phyloP scores from a whole-genome alignment of 2,888 invertebrate species.

The Dichetophora obliterata region DNA sequence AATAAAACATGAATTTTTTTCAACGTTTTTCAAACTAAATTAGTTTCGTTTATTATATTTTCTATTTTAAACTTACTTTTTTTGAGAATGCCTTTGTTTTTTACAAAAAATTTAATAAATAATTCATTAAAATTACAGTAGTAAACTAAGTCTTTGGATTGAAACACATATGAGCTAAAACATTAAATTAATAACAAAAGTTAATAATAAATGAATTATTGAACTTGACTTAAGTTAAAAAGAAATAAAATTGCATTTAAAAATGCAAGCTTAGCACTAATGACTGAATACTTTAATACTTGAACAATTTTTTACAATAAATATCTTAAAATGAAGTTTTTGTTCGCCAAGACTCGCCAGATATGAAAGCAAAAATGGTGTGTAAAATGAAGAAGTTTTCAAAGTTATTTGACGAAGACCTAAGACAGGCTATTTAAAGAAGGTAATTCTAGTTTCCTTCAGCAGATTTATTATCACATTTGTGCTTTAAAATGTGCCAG shows the following conservation, averaged over 20 bases:
- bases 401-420: too few relatives aligned
- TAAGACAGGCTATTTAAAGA: too few relatives aligned
- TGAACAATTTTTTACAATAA: background rate
- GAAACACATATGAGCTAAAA: slow-evolving; percentile 9
- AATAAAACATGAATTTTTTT: too few relatives aligned
- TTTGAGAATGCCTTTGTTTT: background rate
- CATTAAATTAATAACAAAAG: background rate
- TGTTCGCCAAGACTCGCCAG: background rate
- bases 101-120: background rate
- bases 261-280: background rate
- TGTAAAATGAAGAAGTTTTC: too few relatives aligned
- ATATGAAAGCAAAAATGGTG: too few relatives aligned
- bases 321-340: background rate
- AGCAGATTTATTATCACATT: too few relatives aligned
- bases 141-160: slow-evolving; percentile 27
- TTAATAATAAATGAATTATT: background rate
- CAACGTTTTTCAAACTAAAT: too few relatives aligned
- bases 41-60: too few relatives aligned
- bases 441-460: too few relatives aligned
- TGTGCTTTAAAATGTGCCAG: too few relatives aligned
- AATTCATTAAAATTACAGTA: background rate
- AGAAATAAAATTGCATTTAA: background rate
- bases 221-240: background rate
- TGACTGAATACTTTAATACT: slow-evolving; percentile 8
- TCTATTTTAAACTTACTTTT: background rate